A percentile compares a stretch with the other conserved stretches of the same genome.
Evolutionary conservation across 2,113 vertebrate genomes (phyloP).

Genomic region (Nicator chloris): DNA sequence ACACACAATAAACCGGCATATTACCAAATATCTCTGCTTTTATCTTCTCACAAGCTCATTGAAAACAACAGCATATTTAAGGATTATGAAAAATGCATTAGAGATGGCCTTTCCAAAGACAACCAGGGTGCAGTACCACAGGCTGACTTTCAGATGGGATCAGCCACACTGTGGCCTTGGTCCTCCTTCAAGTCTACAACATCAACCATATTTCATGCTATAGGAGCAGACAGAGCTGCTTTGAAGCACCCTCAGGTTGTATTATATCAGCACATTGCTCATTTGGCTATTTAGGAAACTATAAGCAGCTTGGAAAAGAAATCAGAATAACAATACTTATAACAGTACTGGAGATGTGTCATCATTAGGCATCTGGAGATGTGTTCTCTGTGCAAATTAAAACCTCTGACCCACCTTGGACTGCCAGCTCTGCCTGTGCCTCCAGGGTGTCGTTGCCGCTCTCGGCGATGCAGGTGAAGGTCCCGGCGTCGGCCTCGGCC

Average conservation of each 20-base stretch:
- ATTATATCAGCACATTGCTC: neutral
- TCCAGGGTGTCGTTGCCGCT: constrained; percentile 82
- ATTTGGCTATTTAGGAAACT: neutral
- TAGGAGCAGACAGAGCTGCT: fast-evolving
- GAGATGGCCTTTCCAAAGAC: neutral
- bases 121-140: neutral
- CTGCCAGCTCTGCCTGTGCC: constrained; percentile 83
- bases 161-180: neutral
- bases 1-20: neutral
- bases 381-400: neutral
- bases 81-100: neutral
- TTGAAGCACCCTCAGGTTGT: neutral
- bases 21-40: neutral
- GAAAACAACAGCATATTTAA: neutral
- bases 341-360: neutral
- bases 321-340: neutral
- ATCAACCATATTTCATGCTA: neutral
- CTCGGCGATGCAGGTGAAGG: constrained; percentile 84
- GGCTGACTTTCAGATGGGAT: neutral
- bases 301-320: neutral
- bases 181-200: neutral
- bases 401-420: constrained; percentile 81
- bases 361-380: too few relatives aligned
- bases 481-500: constrained; percentile 79
- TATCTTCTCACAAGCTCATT: neutral